Evolutionary conservation across 2,113 vertebrate species (phyloP), one percentile per base, ranked within the genome.

Genomic region (Polypterus senegalus): DNA sequence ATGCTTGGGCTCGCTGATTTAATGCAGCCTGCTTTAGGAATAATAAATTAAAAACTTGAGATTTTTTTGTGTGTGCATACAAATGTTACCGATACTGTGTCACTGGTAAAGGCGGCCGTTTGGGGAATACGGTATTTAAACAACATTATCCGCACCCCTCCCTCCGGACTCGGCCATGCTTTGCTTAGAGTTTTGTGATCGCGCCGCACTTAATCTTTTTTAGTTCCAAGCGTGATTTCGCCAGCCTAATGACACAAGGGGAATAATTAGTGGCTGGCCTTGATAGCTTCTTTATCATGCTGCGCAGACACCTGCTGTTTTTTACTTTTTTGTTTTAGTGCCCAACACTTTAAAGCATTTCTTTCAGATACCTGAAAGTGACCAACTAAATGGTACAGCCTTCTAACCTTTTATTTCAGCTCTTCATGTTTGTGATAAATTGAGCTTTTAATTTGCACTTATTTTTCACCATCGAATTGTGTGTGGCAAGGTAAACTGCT

Each of bases 301-400:
- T 56, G 54, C 47, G 56, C 54, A 58, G 69, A 69, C 69, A 63
- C 65, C 63, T 69, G n/a, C n/a, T n/a, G 66, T 49, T 67, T 67
- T 46, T 62, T 60, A 56, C 49, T 59, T 53, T 57, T 54, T 9
- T 62, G 8, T 48, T 44, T 6, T 44, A 57, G 9, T 57, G n/a
- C 45, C 43, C n/a, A n/a, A n/a, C n/a, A n/a, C n/a, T n/a, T n/a
- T n/a, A n/a, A n/a, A n/a, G n/a, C n/a, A n/a, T n/a, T n/a, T n/a
- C n/a, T n/a, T n/a, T n/a, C n/a, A n/a, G n/a, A n/a, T n/a, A n/a
- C n/a, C n/a, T n/a, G n/a, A n/a, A n/a, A n/a, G n/a, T n/a, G n/a
- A n/a, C n/a, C n/a, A n/a, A n/a, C n/a, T n/a, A n/a, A n/a, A n/a
- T n/a, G n/a, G n/a, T n/a, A n/a, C n/a, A n/a, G n/a, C n/a, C n/a